Evolutionary conservation across 1,140 invertebrate genomes (phyloP), one percentile per base, ranked within the genome.

Genomic region (Platyscapa corneri): DNA sequence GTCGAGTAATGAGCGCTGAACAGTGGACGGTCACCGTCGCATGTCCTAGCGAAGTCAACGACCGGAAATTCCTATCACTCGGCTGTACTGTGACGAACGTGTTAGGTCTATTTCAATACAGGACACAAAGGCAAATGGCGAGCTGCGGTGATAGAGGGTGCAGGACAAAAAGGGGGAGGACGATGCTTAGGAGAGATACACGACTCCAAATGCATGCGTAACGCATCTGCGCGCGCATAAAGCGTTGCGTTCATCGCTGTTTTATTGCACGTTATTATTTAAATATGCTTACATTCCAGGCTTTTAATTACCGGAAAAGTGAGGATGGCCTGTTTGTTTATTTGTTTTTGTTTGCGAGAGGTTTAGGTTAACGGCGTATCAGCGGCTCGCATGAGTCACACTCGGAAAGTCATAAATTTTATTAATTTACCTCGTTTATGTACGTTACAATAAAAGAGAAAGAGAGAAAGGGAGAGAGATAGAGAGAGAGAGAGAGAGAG

Each of bases 11-110:
- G 20, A 72, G 67, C 20, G 49, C 8, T 53, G 49, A 53, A 53
- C 16, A 18, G 3, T n/a, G n/a, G 30, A 30, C 27, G 27, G 65
- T 34, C n/a, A 42, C 30, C 8, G 39, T 60, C 76, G 75, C 75
- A 77, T 76, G 42, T n/a, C 56, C 30, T 30, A n/a, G 65, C 37
- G 10, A 79, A 81, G 77, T 81, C 67, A 53, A 80, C 76, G 77
- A 85, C 34, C 84, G 83, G 65, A 85, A 85, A 85, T 81, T 85
- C 84, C 70, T 81, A 85, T 85, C 77, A 76, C 78, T 81, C 70
- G 32, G 67, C 34, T 34, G 27, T 0, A 1, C 34, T 12, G 27
- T 20, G 18, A 10, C 16, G 53, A 18, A 37, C 37, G 16, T 23
- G 70, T 56, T 23, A 10, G 1, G 32, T 6, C 32, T 30, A 3